Conservation (phyloP, 1,140 invertebrate species). For the Hyphantria cunea region DNA sequence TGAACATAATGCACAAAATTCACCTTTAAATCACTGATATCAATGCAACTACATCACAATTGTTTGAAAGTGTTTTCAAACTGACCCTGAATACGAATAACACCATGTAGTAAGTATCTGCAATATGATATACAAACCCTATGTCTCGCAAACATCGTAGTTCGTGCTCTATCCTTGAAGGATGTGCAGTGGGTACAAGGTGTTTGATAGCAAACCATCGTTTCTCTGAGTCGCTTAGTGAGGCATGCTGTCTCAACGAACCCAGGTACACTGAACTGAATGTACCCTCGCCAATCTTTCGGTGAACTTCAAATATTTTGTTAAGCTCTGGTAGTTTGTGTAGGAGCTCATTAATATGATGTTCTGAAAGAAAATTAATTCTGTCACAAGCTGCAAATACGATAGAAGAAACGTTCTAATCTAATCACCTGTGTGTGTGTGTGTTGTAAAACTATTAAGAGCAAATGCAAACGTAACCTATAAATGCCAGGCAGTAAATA, state of each 20-base stretch:
- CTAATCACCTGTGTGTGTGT: too few species aligned
- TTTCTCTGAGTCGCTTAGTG: slow-evolving; percentile 77
- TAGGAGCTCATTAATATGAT: slow-evolving; percentile 80
- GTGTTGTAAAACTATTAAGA: not conserved
- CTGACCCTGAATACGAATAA: too few species aligned
- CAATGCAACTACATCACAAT: too few species aligned
- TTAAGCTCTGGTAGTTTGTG: slow-evolving; percentile 84
- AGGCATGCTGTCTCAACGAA: slow-evolving; percentile 83
- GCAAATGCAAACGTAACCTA: slow-evolving; percentile 31
- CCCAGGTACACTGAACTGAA: slow-evolving; percentile 92
- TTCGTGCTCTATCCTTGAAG: slow-evolving; percentile 89
- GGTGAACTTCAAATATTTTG: slow-evolving; percentile 85
- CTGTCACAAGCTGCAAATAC: too few species aligned
- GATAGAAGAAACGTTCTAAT: too few species aligned
- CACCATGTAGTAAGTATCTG: too few species aligned
- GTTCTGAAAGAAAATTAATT: slow-evolving; percentile 48
- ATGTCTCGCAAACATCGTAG: slow-evolving; percentile 90
- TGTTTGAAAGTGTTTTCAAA: too few species aligned
- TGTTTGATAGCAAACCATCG: slow-evolving; percentile 90
- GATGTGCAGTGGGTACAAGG: slow-evolving; percentile 91
- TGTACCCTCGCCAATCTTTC: slow-evolving; percentile 90
- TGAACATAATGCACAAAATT: too few species aligned
- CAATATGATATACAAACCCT: slow-evolving; percentile 83
- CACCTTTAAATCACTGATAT: too few species aligned
- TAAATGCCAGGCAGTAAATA: slow-evolving; percentile 7